These are phyloP conservation scores for Trilocha varians DNA, from an alignment of 2,888 invertebrate species.

Conservation along the genomic window DNA sequence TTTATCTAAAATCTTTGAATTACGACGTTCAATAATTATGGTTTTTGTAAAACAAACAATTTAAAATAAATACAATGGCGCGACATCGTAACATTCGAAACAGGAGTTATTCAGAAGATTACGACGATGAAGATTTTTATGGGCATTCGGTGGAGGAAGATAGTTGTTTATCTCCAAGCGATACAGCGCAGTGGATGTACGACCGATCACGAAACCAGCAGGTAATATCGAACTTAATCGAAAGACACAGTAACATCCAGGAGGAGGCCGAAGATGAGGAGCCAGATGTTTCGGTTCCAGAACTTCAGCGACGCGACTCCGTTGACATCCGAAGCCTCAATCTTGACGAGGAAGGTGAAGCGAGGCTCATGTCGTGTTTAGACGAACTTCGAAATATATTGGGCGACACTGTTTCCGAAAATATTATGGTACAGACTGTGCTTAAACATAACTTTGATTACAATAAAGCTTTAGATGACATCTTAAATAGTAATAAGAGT, in stretches of 20 bases:
- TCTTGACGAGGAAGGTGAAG: constrained; percentile 79
- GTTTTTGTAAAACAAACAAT: constrained; percentile 2
- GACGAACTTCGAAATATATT: constrained; percentile 86
- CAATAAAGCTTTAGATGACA: constrained; percentile 80
- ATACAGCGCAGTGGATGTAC: constrained; percentile 87
- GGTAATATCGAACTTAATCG: constrained; percentile 83
- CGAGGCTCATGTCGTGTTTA: constrained; percentile 85
- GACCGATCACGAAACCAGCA: constrained; percentile 83
- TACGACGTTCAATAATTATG: constrained; percentile 13
- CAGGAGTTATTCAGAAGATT: constrained; percentile 91
- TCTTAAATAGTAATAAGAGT: constrained; percentile 67
- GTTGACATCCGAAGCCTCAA: constrained; percentile 60
- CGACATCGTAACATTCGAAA: constrained; percentile 89
- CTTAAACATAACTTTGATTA: constrained; percentile 81
- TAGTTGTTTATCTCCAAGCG: constrained; percentile 90
- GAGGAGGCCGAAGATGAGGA: constrained; percentile 74
- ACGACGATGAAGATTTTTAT: constrained; percentile 93
- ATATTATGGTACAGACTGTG: constrained; percentile 80
- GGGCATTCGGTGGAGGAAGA: constrained; percentile 97
- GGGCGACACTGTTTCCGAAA: constrained; percentile 83
- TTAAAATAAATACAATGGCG: constrained; percentile 74
- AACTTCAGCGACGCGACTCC: constrained; percentile 53
- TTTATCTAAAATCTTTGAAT: constrained; percentile 9
- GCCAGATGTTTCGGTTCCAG: constrained; percentile 25
- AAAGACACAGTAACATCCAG: constrained; percentile 82